These are phyloP conservation scores for Gadus macrocephalus DNA, from an alignment of 2,113 vertebrate species.

Conservation along the genomic window DNA sequence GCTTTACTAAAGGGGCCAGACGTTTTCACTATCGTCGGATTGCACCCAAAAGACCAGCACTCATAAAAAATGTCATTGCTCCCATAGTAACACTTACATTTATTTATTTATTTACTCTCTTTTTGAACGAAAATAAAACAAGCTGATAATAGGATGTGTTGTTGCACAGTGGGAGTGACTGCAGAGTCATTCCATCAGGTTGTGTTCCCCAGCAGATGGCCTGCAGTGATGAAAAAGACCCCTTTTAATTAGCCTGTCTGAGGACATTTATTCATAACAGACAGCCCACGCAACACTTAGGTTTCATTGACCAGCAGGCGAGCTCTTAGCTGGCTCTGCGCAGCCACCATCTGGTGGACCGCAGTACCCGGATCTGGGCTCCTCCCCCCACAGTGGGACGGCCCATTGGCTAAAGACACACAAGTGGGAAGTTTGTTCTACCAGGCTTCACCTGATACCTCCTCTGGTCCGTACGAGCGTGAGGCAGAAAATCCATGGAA, in stretches of 20 bases:
- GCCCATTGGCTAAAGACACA: slow-evolving; percentile 66
- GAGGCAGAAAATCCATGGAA: no score
- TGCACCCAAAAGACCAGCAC: slow-evolving; percentile 36
- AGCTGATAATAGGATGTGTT: slow-evolving; percentile 41
- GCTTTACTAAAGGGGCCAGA: slow-evolving; percentile 26
- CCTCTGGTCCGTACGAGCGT: no score
- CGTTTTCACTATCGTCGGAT: slow-evolving; percentile 33
- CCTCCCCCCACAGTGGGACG: slow-evolving; percentile 75
- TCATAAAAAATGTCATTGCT: slow-evolving; percentile 51
- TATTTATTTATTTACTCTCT: slow-evolving; percentile 41
- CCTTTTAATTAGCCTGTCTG: slow-evolving; percentile 85
- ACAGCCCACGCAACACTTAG: slow-evolving; percentile 69
- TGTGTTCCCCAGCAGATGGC: slow-evolving; percentile 80
- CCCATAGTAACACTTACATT: slow-evolving; percentile 45
- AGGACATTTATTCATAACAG: slow-evolving; percentile 79
- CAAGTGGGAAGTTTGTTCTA: slow-evolving; percentile 10
- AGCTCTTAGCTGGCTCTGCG: slow-evolving; percentile 73
- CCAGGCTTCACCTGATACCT: no score
- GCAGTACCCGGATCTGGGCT: slow-evolving; percentile 32
- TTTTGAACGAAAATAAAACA: slow-evolving; percentile 1
- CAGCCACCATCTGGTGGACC: slow-evolving; percentile 85
- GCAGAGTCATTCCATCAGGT: slow-evolving; percentile 69
- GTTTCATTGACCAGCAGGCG: slow-evolving; percentile 73
- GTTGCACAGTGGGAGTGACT: slow-evolving; percentile 59
- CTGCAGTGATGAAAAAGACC: slow-evolving; percentile 77